phyloP scores from a whole-genome alignment of 2,888 invertebrate species.

The Andrena minutula region DNA sequence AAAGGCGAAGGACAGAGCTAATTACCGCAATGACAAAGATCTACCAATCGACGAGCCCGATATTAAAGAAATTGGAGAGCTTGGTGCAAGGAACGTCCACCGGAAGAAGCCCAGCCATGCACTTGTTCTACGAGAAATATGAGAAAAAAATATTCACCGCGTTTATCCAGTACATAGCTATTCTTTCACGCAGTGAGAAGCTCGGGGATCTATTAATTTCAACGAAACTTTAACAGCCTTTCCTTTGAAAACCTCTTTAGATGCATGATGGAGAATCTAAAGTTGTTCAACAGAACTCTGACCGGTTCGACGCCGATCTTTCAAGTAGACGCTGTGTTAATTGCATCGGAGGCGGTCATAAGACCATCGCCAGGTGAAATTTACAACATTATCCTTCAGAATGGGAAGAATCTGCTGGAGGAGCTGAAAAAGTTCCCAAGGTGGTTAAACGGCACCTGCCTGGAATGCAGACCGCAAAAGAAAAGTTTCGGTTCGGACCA shows the following conservation, averaged over 20 bases:
- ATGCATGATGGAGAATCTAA: slow-evolving; percentile 87
- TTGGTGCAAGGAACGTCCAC: slow-evolving; percentile 92
- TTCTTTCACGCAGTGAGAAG: not conserved
- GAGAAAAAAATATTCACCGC: slow-evolving; percentile 92
- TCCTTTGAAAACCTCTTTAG: slow-evolving; percentile 45
- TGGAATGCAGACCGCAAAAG: slow-evolving; percentile 89
- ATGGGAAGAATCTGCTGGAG: slow-evolving; percentile 91
- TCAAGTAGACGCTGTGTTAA: slow-evolving; percentile 91
- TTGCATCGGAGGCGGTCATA: slow-evolving; percentile 91
- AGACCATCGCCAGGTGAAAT: slow-evolving; percentile 92
- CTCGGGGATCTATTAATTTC: not conserved
- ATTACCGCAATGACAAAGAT: slow-evolving; percentile 89
- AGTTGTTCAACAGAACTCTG: slow-evolving; percentile 88
- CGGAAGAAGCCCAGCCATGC: slow-evolving; percentile 91
- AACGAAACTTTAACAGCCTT: not conserved
- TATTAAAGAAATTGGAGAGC: slow-evolving; percentile 94
- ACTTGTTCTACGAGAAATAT: slow-evolving; percentile 92
- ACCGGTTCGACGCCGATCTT: slow-evolving; percentile 88
- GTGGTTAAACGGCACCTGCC: slow-evolving; percentile 94
- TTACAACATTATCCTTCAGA: slow-evolving; percentile 91
- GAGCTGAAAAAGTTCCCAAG: slow-evolving; percentile 92
- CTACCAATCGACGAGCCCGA: slow-evolving; percentile 93
- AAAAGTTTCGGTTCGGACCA: slow-evolving; percentile 87
- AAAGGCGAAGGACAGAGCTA: slow-evolving; percentile 89
- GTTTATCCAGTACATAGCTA: slow-evolving; percentile 86